phyloP scores from a whole-genome alignment of 2,888 invertebrate species.

The Chloroclystis v-ata region DNA sequence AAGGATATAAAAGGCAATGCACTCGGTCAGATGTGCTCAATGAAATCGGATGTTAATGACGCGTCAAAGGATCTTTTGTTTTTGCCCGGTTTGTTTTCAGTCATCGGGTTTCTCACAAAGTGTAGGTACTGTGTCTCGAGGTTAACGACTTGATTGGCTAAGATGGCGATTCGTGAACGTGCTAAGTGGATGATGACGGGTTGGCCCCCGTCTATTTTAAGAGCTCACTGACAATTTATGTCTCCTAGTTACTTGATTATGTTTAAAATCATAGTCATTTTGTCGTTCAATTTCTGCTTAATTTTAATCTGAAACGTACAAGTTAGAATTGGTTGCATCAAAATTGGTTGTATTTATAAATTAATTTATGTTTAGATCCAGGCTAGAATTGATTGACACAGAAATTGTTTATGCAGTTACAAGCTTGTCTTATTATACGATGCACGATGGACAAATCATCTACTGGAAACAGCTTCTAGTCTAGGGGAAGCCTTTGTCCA shows the following conservation, averaged over 20 bases:
- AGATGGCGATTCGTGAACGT: slow-evolving; percentile 66
- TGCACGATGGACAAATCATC: too few species aligned
- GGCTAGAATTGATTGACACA: too few species aligned
- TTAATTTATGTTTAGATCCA: too few species aligned
- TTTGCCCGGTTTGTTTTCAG: slow-evolving; percentile 18
- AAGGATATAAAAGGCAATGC: slow-evolving; percentile 27
- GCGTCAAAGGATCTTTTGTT: slow-evolving; percentile 24
- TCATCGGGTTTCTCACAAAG: slow-evolving; percentile 13
- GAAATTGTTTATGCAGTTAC: too few species aligned
- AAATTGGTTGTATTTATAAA: too few species aligned
- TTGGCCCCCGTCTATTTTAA: slow-evolving; percentile 46
- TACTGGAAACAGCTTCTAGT: too few species aligned
- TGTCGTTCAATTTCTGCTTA: too few species aligned
- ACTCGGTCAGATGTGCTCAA: slow-evolving; percentile 22
- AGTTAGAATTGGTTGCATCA: too few species aligned
- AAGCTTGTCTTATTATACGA: too few species aligned
- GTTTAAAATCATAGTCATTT: not conserved
- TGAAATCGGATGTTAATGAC: slow-evolving; percentile 27
- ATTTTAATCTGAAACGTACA: too few species aligned
- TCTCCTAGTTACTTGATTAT: slow-evolving; percentile 2
- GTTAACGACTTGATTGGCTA: slow-evolving; percentile 72
- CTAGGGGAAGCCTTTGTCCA: too few species aligned
- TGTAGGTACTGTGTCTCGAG: slow-evolving; percentile 37
- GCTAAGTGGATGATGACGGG: slow-evolving; percentile 71
- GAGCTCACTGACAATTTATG: slow-evolving; percentile 29